Base-by-base conservation (phyloP, 2,888 invertebrate genomes). In the Pherbina coryleti region DNA sequence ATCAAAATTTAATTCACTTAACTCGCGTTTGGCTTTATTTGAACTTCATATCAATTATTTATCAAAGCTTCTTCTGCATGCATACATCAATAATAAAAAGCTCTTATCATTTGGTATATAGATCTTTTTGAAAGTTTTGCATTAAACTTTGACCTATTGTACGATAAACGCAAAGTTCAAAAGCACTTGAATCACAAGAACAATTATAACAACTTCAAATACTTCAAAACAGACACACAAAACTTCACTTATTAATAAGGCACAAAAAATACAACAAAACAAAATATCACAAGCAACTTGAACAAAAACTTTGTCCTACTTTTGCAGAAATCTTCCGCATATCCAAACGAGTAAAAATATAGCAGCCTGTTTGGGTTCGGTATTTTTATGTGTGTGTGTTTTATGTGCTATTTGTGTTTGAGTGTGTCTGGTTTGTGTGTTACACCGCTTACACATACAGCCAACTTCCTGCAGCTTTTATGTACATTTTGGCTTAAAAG, bases 241-340 rank as follows among this genome's bases (percentile, higher is more conserved):
- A 60, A 60, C 60, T 60, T 60, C 60, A 60, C 11, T 28, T 37
- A 37, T 31, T 31, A 31, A 31, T 37, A 37, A 8, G 8, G 37
- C 37, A 37, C 4, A 37, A 37, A 37, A 37, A 8, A n/a, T 25
- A 25, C 11, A 28, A 55, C 1, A 4, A 60, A 60, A 60, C 14
- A 9, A 19, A 22, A n/a, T 31, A 57, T 8, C 37, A 14, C 37
- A 19, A 9, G n/a, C 70, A 55, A 72, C 57, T 76, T 75, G 19
- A 55, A 57, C 22, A 37, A 72, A 37, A 60, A 75, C 66, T 51
- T 75, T 75, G 75, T 34, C 44, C 75, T 53, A 75, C 75, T 75
- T 75, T 75, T 25, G 55, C n/a, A 25, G n/a, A 66, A 67, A 34
- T 67, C 75, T 67, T 75, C 67, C 75, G 67, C 57, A 67, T 75